Percentiles rank a stretch among this genome's conserved stretches.
Conservation (phyloP, 2,113 vertebrate genomes). For the Apodemus sylvaticus region DNA sequence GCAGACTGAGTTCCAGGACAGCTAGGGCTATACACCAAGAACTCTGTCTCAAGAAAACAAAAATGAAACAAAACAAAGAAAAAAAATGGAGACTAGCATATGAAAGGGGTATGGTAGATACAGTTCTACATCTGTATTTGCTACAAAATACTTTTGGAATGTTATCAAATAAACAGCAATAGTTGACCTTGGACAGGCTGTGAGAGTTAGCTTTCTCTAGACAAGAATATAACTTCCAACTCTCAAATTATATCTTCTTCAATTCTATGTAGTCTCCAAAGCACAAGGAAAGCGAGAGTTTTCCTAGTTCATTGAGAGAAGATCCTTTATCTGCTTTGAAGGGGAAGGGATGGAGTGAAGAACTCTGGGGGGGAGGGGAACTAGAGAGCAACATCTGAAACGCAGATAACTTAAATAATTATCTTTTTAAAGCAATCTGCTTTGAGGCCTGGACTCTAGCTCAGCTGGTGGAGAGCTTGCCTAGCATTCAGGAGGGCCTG, state of each 20-base stretch:
- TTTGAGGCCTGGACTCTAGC: background rate
- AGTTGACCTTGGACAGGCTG: background rate
- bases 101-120: background rate
- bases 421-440: background rate
- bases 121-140: background rate
- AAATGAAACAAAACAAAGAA: background rate
- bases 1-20: background rate
- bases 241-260: slow-evolving; percentile 3
- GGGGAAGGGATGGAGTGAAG: no score
- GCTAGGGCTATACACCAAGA: no score
- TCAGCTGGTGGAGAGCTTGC: background rate
- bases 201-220: background rate
- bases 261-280: background rate
- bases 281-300: background rate
- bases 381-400: no score
- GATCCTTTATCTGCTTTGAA: background rate
- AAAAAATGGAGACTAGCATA: background rate
- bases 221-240: slow-evolving; percentile 14
- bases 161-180: background rate
- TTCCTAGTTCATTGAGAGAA: slow-evolving; percentile 7
- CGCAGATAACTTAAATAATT: no score
- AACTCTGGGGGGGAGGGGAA: no score
- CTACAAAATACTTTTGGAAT: slow-evolving; percentile 5
- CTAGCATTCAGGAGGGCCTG: background rate
- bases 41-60: no score